phyloP scores from a whole-genome alignment of 2,113 vertebrate species.

The Crotalus helleri region DNA sequence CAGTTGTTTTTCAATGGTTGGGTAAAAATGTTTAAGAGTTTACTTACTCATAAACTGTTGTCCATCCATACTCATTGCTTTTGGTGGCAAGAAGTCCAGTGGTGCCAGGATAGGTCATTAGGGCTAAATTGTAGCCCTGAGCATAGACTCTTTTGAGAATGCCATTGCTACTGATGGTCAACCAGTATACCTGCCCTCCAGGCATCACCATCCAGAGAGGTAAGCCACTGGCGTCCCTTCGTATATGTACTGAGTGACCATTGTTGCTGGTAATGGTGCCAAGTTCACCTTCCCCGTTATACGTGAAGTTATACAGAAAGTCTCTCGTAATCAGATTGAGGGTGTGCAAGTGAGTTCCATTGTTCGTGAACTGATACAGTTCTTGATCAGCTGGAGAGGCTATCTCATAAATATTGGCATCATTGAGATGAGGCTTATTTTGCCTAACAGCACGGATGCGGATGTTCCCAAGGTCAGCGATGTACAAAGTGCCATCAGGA shows the following conservation, averaged over 20 bases:
- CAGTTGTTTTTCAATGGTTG: background rate
- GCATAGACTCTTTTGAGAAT: constrained; percentile 91
- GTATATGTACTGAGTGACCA: constrained; percentile 83
- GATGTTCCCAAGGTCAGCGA: constrained; percentile 93
- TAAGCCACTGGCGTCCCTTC: constrained; percentile 83
- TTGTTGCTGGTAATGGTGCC: constrained; percentile 77
- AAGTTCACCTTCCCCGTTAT: constrained; percentile 80
- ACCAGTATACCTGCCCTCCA: constrained; percentile 90
- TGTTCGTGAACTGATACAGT: constrained; percentile 90
- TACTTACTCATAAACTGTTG: constrained; percentile 94
- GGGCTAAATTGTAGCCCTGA: constrained; percentile 90
- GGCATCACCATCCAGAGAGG: constrained; percentile 93
- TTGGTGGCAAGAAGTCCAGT: constrained; percentile 92
- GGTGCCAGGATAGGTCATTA: constrained; percentile 94
- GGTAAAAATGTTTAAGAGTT: constrained; percentile 3
- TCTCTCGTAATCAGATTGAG: constrained; percentile 93
- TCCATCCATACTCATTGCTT: constrained; percentile 96
- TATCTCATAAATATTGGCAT: constrained; percentile 83
- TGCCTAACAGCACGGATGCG: constrained; percentile 86
- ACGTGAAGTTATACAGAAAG: constrained; percentile 92
- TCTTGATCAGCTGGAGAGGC: constrained; percentile 92
- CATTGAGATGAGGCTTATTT: constrained; percentile 84
- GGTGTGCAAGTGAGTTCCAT: constrained; percentile 90
- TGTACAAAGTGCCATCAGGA: constrained; percentile 88
- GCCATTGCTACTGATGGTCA: constrained; percentile 91